phyloP scores from a whole-genome alignment of 2,797 vertebrate species.

The Sylvilagus floridanus region DNA sequence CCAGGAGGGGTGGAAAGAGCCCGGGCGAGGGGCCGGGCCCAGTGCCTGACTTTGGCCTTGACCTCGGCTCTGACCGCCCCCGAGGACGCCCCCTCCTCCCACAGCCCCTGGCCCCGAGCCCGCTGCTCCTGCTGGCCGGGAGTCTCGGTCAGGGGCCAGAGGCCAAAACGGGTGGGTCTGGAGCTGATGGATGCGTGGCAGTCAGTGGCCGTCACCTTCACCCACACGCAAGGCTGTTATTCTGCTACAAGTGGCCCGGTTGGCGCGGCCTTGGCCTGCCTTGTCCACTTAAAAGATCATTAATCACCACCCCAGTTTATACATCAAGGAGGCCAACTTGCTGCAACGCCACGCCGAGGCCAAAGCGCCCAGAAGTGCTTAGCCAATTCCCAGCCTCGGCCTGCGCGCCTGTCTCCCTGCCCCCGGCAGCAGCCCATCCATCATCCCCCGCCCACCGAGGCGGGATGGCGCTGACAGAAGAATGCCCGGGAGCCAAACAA shows the following conservation, averaged over 20 bases:
- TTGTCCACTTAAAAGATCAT: constrained; percentile 98
- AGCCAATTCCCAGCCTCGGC: constrained; percentile 96
- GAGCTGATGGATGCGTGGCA: constrained; percentile 90
- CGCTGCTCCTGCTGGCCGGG: constrained; percentile 77
- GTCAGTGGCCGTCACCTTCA: constrained; percentile 89
- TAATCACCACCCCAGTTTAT: constrained; percentile 98
- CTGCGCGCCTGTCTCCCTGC: constrained; percentile 91
- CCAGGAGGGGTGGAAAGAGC: fast-evolving
- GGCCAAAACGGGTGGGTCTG: constrained; percentile 86
- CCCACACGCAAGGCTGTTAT: constrained; percentile 87
- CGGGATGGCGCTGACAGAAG: constrained; percentile 92
- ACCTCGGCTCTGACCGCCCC: too few relatives aligned
- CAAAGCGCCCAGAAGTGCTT: constrained; percentile 96
- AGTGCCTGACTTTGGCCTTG: neutral
- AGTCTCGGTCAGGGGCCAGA: constrained; percentile 86
- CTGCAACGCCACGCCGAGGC: constrained; percentile 94
- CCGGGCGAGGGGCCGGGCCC: neutral
- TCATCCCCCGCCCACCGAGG: constrained; percentile 94
- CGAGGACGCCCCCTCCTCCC: neutral
- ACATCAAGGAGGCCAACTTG: constrained; percentile 94
- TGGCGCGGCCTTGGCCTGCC: constrained; percentile 92
- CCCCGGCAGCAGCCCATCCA: constrained; percentile 94
- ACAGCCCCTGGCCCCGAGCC: constrained; percentile 76
- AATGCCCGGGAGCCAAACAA: constrained; percentile 92
- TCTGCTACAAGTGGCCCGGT: constrained; percentile 89